These are phyloP conservation scores for Isurus oxyrinchus DNA, from an alignment of 2,113 vertebrate genomes.

Conservation along the genomic window DNA sequence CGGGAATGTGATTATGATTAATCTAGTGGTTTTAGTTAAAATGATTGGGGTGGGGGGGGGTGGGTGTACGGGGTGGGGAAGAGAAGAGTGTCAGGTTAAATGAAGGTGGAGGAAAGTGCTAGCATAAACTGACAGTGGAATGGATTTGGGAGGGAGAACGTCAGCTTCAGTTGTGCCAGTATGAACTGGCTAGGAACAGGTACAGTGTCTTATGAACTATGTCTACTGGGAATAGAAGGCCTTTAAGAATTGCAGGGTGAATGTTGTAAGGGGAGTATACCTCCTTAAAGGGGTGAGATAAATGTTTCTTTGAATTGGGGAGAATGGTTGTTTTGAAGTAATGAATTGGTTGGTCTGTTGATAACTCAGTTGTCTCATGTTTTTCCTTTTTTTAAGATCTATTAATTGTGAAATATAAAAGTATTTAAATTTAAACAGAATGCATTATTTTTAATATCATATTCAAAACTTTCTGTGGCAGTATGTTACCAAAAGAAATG, in stretches of 20 bases:
- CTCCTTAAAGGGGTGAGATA: not conserved
- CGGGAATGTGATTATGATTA: not conserved
- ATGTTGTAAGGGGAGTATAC: not conserved
- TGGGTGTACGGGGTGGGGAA: not conserved
- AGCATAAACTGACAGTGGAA: too few relatives aligned
- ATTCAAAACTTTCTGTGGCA: not conserved
- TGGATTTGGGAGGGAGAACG: not conserved
- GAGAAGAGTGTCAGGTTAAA: not conserved
- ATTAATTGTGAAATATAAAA: not conserved
- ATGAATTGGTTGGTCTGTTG: not conserved
- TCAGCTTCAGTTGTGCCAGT: not conserved
- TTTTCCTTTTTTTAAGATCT: not conserved
- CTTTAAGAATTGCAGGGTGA: not conserved
- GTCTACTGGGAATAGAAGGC: not conserved
- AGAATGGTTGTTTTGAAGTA: not conserved
- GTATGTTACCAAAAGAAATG: not conserved
- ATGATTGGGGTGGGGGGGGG: too few relatives aligned
- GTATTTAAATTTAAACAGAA: not conserved
- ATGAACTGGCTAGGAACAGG: not conserved
- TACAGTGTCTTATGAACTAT: not conserved
- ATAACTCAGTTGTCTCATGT: not conserved
- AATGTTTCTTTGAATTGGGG: not conserved
- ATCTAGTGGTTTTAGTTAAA: not conserved
- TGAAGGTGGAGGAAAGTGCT: not conserved
- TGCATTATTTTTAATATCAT: not conserved